Evolutionary conservation across 2,888 invertebrate species (phyloP), one percentile per base, ranked within the genome.

Genomic region (Linnaemya vulpina): DNA sequence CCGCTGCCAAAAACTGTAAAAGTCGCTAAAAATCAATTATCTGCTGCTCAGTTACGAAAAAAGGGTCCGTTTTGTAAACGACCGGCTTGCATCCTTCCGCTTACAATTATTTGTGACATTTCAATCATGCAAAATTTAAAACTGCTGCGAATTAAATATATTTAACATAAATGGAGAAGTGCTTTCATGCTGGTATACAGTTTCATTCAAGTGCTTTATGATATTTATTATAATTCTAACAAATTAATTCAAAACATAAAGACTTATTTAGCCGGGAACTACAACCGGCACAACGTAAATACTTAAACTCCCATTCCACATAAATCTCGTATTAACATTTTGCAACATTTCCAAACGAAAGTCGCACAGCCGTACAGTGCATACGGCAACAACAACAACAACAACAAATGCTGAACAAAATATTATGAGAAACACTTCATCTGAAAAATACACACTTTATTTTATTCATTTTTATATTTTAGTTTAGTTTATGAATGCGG

Each of bases 371-470:
- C 5, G 30, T 30, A 5, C 30, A n/a, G 30, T 30, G 30, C 30
- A 30, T 30, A 30, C 30, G 30, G 2, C 30, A 3, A 30, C 30
- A 30, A 5, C 30, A 49, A 62, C 10, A 53, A 62, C 22, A 60
- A 51, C 35, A 43, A 46, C 55, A 65, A 55, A 49, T 53, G 40
- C 3, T 60, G 9, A 60, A 78, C 15, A 70, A 62, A 70, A 58
- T 58, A 67, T 63, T 43, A 79, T 63, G 75, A 68, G 62, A 81
- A 81, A 68, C 62, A 63, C 62, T 81, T 75, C 40, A 74, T 43
- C 22, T 62, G 17, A 70, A 70, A 70, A 46, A 70, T 5, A 78
- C 53, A 63, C 38, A 55, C 68, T 68, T 81, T 40, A 51, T 40
- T 80, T 80, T 67, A 63, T 63, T 63, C 62, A 20, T 30, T 13